phyloP scores from a whole-genome alignment of 1,140 invertebrate species.

The Ditylenchus dipsaci region DNA sequence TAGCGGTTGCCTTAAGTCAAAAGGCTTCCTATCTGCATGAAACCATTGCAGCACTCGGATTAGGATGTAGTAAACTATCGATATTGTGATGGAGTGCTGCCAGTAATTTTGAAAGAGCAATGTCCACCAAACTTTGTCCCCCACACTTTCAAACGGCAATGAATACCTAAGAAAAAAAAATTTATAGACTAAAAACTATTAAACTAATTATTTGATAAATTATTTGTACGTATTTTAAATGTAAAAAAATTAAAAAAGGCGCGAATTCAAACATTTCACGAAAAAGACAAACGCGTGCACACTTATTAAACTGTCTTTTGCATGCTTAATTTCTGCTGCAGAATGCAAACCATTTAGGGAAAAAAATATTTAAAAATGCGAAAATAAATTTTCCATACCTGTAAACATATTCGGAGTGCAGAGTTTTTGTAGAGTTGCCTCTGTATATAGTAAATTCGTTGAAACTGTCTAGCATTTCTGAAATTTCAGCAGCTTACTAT shows the following conservation, averaged over 20 bases:
- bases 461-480: slow-evolving; percentile 20
- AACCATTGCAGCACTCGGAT: slow-evolving; percentile 66
- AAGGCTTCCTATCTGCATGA: slow-evolving; percentile 82
- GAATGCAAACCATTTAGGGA: no score
- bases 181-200: no score
- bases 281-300: no score
- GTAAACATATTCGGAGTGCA: slow-evolving; percentile 47
- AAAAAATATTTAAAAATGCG: no score
- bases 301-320: no score
- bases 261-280: no score
- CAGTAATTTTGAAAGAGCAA: slow-evolving; percentile 50
- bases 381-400: slow-evolving; percentile 31
- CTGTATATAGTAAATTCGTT: slow-evolving; percentile 49
- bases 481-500: neutral
- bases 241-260: no score
- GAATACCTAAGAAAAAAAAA: slow-evolving; percentile 31
- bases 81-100: slow-evolving; percentile 56
- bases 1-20: slow-evolving; percentile 76
- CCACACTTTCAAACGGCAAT: slow-evolving; percentile 28
- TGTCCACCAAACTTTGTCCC: slow-evolving; percentile 48
- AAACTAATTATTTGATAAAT: no score
- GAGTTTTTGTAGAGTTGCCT: slow-evolving; percentile 35
- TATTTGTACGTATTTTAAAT: no score
- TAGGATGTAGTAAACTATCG: slow-evolving; percentile 49
- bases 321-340: no score